Percentiles rank a stretch among this genome's conserved stretches.
These are phyloP conservation scores for Desmophyllum pertusum DNA, from an alignment of 92 coral and sea anemone genomes.

Conservation along the genomic window DNA sequence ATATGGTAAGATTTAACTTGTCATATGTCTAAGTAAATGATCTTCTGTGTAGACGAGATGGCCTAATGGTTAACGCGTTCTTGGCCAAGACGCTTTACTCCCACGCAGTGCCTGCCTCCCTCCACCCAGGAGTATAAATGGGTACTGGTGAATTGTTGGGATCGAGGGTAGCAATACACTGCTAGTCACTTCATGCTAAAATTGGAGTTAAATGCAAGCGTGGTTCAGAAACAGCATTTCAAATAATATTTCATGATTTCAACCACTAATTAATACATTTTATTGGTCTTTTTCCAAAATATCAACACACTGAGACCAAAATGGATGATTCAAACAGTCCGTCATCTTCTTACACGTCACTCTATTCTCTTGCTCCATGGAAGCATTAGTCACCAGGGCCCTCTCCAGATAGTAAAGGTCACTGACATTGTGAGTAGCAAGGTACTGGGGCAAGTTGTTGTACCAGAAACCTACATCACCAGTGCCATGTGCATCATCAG, in stretches of 20 bases:
- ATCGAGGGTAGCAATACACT: too few relatives aligned
- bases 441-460: constrained; percentile 46
- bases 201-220: too few relatives aligned
- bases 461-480: constrained; percentile 78
- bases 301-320: constrained; percentile 45
- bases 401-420: constrained; percentile 62
- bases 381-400: constrained; percentile 12
- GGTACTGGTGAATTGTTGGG: too few relatives aligned
- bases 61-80: too few relatives aligned
- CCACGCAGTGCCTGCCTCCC: too few relatives aligned
- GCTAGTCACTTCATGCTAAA: too few relatives aligned
- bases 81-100: too few relatives aligned
- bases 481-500: constrained; percentile 72
- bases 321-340: constrained; percentile 57
- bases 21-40: too few relatives aligned
- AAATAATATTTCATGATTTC: neutral
- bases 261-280: neutral
- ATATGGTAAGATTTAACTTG: too few relatives aligned
- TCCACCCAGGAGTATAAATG: too few relatives aligned
- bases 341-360: constrained; percentile 48
- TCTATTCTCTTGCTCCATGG: neutral
- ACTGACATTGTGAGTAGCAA: constrained; percentile 37
- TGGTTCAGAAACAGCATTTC: neutral
- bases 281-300: constrained; percentile 3
- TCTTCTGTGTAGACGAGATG: too few relatives aligned